phyloP scores from a whole-genome alignment of 1,140 invertebrate species.

The Drosophila nebulosa region DNA sequence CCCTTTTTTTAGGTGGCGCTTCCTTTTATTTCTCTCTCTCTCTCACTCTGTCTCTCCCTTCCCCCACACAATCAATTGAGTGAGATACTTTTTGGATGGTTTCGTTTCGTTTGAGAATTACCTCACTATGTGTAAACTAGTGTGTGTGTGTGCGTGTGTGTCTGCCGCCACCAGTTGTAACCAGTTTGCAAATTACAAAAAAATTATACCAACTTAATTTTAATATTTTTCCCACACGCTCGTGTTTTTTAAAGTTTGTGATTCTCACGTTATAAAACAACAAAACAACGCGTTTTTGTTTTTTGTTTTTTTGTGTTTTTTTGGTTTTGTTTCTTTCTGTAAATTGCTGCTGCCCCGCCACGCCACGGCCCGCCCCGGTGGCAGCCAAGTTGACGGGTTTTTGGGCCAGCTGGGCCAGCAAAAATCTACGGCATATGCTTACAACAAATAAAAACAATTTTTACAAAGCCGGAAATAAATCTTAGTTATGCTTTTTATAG shows the following conservation, averaged over 20 bases:
- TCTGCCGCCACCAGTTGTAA: background rate
- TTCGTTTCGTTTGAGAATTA: background rate
- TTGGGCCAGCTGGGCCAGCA: slow-evolving; percentile 28
- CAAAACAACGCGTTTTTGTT: background rate
- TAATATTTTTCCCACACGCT: slow-evolving; percentile 5
- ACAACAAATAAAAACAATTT: slow-evolving; percentile 41
- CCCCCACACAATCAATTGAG: background rate
- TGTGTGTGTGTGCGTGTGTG: background rate
- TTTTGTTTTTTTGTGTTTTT: background rate
- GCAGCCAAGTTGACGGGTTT: slow-evolving; percentile 20
- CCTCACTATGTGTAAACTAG: too few species aligned
- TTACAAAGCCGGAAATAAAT: slow-evolving; percentile 74
- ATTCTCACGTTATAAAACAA: slow-evolving; percentile 11
- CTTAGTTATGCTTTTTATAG: slow-evolving; percentile 60
- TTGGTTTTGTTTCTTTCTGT: slow-evolving; percentile 27
- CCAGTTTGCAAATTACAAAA: slow-evolving; percentile 5
- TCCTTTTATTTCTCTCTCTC: background rate
- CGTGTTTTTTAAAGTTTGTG: background rate
- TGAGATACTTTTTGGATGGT: background rate
- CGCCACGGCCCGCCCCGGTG: slow-evolving; percentile 1
- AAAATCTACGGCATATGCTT: slow-evolving; percentile 51
- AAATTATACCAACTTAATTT: slow-evolving; percentile 11
- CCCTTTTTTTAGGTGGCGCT: background rate
- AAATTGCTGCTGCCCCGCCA: slow-evolving; percentile 24
- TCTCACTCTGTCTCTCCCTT: too few species aligned